Conservation (phyloP, 2,113 vertebrate genomes). For the Puntigrus tetrazona region DNA sequence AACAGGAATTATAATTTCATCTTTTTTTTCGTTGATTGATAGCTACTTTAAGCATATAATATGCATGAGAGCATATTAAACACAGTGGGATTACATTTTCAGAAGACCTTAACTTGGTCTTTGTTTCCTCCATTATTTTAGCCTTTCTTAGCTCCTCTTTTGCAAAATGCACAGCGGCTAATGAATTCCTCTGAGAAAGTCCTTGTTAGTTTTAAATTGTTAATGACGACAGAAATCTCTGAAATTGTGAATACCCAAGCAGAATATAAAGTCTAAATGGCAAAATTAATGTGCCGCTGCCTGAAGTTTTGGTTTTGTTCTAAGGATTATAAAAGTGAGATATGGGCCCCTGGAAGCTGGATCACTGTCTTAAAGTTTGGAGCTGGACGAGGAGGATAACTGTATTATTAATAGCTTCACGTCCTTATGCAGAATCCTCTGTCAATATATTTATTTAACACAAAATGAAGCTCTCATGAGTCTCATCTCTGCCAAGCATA, state of each 20-base stretch:
- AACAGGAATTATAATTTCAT: not conserved
- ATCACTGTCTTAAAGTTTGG: constrained; percentile 24
- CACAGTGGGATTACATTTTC: not conserved
- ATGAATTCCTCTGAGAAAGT: constrained; percentile 21
- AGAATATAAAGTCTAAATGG: constrained; percentile 18
- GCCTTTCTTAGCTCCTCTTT: not conserved
- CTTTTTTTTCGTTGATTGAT: not conserved
- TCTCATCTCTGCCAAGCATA: constrained; percentile 48
- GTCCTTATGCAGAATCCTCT: constrained; percentile 43
- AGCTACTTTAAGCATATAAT: not conserved
- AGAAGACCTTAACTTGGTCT: not conserved
- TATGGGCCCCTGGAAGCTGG: constrained; percentile 20
- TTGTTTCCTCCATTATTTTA: constrained; percentile 5
- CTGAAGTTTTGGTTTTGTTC: constrained; percentile 27
- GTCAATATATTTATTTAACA: constrained; percentile 50
- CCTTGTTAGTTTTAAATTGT: constrained; percentile 18
- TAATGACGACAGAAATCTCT: constrained; percentile 22
- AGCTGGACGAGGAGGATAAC: not conserved
- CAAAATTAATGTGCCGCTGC: not conserved
- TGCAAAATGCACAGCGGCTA: not conserved
- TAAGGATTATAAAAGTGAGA: constrained; percentile 36
- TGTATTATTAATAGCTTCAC: constrained; percentile 57
- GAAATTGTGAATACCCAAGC: constrained; percentile 22
- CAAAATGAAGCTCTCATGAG: constrained; percentile 41
- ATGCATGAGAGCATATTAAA: not conserved